Base-by-base conservation (phyloP, 2,888 invertebrate species). In the Stenolophus ochropezus region DNA sequence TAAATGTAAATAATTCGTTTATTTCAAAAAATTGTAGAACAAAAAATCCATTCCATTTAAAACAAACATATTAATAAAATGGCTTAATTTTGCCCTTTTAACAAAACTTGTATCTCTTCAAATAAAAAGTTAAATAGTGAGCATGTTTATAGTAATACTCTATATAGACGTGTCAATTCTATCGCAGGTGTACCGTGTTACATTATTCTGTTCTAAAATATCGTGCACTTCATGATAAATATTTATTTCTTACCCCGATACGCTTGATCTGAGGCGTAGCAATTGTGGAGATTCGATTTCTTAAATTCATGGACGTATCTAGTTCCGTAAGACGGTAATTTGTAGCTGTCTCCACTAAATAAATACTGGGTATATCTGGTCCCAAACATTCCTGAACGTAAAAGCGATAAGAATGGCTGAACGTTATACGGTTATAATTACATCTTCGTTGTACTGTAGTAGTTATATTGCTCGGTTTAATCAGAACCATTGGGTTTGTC, bases 371-470 rank as follows among this genome's bases (percentile, higher is more conserved):
- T 6, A 94, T 91, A 61, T 93, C 93, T 0, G 95, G 95, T 16
- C 95, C 97, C 84, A 96, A 90, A 88, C 98, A 98, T 87, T 96
- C 95, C 90, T 95, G 91, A 25, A 93, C 89, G 87, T 91, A 93
- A 87, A 90, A 93, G 82, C 90, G 89, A 84, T 85, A 87, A 61
- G 85, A 86, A 84, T 86, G 87, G 88, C 94, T 94, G 86, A 94
- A 94, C 84, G 92, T 90, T 82, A 94, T 91, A 83, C 93, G 91
- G 87, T 94, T 94, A 89, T 92, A 94, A 33, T 89, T 88, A 84
- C 89, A 89, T 82, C 56, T 65, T 23, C 23, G 53, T 27, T 18
- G 69, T 25, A 65, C 6, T 65, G 82, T 42, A 8, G 47, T 65
- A 8, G 79, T 86, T 74, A 86, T 86, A 83, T 87, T 90, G 86